Percentiles rank a stretch among this genome's conserved stretches.
These are phyloP conservation scores for Syrista parreyssii DNA, from an alignment of 2,888 invertebrate species.

Conservation along the genomic window DNA sequence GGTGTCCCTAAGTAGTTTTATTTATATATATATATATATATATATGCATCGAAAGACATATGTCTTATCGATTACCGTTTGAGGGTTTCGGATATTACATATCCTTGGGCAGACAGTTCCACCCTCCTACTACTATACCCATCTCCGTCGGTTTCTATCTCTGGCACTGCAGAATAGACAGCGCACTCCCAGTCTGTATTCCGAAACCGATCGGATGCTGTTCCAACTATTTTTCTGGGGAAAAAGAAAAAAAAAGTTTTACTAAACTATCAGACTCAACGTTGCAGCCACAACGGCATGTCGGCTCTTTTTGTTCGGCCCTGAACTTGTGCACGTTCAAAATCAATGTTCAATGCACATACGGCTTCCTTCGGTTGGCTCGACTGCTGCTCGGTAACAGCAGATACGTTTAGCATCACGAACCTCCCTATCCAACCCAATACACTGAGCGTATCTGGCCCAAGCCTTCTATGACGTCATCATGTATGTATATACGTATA, in stretches of 20 bases:
- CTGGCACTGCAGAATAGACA: background rate
- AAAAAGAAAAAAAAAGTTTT: background rate
- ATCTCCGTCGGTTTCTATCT: conserved; percentile 14
- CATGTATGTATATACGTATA: background rate
- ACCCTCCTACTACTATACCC: conserved; percentile 22
- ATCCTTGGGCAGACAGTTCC: conserved; percentile 35
- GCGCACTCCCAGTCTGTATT: background rate
- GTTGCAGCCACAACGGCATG: background rate
- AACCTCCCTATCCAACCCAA: background rate
- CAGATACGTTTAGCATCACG: background rate
- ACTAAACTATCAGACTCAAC: background rate
- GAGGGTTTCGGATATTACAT: conserved; percentile 56
- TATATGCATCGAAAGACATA: conserved; percentile 39
- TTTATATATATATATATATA: conserved; percentile 44
- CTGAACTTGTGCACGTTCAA: conserved; percentile 43
- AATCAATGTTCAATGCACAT: conserved; percentile 57
- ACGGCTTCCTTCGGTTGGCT: conserved; percentile 45
- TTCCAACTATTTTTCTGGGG: background rate
- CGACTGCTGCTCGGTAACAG: background rate
- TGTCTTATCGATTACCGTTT: conserved; percentile 62
- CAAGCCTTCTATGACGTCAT: background rate
- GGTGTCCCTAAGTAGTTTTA: conserved; percentile 34
- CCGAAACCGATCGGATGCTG: background rate
- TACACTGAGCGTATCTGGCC: background rate
- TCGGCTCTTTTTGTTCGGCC: conserved; percentile 18